Percentiles rank a stretch among this genome's conserved stretches.
phyloP scores from a whole-genome alignment of 2,113 vertebrate species.

The Peromyscus polionotus region DNA sequence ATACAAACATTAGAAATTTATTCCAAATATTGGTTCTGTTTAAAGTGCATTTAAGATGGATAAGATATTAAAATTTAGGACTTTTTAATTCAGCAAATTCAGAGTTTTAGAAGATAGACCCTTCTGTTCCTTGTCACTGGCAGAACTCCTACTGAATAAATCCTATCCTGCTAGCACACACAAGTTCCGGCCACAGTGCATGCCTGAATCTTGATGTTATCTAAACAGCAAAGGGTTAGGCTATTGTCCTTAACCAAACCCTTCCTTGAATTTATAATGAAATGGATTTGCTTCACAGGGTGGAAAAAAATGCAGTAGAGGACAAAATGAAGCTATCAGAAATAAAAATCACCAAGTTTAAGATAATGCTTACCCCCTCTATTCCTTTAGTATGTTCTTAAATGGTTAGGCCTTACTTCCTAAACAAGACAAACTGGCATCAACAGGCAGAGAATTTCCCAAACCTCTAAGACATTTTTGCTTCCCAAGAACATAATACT shows the following conservation, averaged over 20 bases:
- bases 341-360: conserved; percentile 42
- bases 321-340: conserved; percentile 39
- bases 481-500: neutral
- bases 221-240: conserved; percentile 86
- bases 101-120: conserved; percentile 76
- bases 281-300: conserved; percentile 42
- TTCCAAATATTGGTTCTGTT: conserved; percentile 77
- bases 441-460: neutral
- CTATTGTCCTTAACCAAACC: conserved; percentile 94
- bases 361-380: neutral
- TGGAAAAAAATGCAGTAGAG: conserved; percentile 36
- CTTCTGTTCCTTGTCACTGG: conserved; percentile 76
- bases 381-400: conserved; percentile 3
- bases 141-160: conserved; percentile 81
- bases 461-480: neutral
- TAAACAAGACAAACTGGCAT: conserved; percentile 52
- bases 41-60: conserved; percentile 86
- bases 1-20: conserved; percentile 47
- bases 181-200: conserved; percentile 76
- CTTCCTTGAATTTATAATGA: conserved; percentile 95
- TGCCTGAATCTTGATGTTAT: conserved; percentile 90
- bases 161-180: conserved; percentile 66
- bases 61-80: conserved; percentile 86
- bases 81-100: conserved; percentile 77
- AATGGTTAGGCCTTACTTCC: neutral